phyloP scores from a whole-genome alignment of 2,113 vertebrate species.

The Hemiscyllium ocellatum region DNA sequence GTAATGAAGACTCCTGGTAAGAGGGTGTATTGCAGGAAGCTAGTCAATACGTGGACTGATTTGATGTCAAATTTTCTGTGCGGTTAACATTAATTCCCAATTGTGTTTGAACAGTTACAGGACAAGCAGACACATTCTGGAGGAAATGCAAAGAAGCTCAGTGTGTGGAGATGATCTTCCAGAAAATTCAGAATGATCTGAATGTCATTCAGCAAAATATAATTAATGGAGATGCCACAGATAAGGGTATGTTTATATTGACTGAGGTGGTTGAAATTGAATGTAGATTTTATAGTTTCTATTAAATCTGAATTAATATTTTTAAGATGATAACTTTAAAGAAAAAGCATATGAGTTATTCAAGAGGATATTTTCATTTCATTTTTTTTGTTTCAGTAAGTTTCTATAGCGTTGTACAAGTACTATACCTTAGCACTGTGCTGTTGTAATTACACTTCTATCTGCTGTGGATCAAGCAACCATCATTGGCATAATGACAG shows the following conservation, averaged over 20 bases:
- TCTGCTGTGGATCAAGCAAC: too few species aligned
- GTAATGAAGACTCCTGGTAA: neutral
- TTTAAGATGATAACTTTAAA: neutral
- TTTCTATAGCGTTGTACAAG: neutral
- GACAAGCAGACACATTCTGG: slow-evolving; percentile 50
- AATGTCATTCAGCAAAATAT: slow-evolving; percentile 55
- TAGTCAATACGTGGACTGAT: too few species aligned
- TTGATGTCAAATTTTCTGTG: neutral
- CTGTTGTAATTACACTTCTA: too few species aligned
- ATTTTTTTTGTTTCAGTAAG: neutral
- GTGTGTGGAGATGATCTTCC: slow-evolving; percentile 59
- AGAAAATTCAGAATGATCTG: slow-evolving; percentile 57
- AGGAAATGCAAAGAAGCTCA: slow-evolving; percentile 60
- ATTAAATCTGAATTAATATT: neutral
- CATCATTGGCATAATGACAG: too few species aligned
- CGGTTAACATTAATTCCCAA: neutral
- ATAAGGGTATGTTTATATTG: slow-evolving; percentile 51
- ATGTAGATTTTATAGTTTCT: neutral
- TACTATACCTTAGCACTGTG: neutral
- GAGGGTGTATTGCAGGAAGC: neutral
- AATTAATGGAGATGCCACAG: slow-evolving; percentile 55
- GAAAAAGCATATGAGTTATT: neutral
- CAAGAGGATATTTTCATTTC: neutral
- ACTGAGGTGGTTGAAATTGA: neutral
- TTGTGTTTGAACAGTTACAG: neutral